A percentile compares a stretch with the other conserved stretches of the same genome.
phyloP scores from a whole-genome alignment of 2,113 vertebrate genomes.

The Syrrhaptes paradoxus region DNA sequence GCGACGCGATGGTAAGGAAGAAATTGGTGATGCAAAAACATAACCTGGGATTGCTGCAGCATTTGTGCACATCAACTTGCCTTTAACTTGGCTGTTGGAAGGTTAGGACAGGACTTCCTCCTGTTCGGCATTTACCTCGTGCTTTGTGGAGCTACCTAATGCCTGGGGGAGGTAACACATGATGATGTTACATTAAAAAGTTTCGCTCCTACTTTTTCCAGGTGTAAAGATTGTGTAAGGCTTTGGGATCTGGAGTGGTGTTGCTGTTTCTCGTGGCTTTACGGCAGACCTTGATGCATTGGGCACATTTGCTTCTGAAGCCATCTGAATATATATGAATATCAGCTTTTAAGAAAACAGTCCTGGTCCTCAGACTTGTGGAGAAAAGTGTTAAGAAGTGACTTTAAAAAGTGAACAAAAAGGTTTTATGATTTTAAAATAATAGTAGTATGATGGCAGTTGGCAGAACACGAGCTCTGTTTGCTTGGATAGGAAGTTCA shows the following conservation, averaged over 20 bases:
- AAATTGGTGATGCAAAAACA: fast-evolving
- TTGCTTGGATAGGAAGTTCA: neutral
- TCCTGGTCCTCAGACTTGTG: neutral
- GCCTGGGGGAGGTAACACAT: fast-evolving
- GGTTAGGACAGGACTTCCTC: neutral
- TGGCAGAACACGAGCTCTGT: neutral
- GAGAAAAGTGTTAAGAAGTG: neutral
- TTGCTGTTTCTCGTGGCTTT: neutral
- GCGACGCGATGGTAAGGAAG: fast-evolving
- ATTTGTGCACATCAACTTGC: neutral
- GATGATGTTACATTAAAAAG: fast-evolving
- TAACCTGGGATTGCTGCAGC: neutral
- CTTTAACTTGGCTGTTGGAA: neutral
- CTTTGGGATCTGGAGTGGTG: neutral
- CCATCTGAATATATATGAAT: neutral
- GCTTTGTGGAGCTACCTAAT: neutral
- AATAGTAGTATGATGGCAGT: neutral
- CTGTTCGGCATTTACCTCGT: fast-evolving
- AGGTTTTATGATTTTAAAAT: neutral
- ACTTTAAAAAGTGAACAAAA: neutral
- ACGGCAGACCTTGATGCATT: neutral
- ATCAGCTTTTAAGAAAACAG: neutral
- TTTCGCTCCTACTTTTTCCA: neutral
- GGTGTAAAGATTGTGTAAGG: neutral
- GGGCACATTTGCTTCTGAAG: neutral